These are phyloP conservation scores for Diplodus sargus DNA, from an alignment of 2,797 vertebrate genomes.

Conservation along the genomic window DNA sequence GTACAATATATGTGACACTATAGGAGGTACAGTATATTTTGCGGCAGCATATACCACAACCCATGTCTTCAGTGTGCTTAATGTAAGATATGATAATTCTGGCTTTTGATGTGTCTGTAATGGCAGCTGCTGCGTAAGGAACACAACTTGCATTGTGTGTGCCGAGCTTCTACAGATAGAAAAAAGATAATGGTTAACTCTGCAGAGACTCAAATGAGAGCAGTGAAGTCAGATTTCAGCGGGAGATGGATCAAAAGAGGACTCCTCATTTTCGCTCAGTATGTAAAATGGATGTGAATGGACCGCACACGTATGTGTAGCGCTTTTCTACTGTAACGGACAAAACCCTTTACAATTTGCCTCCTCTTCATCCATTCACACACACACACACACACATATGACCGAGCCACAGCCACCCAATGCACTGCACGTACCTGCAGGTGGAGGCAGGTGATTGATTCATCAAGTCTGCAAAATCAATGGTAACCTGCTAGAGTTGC, in stretches of 20 bases:
- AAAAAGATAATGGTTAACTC: constrained; percentile 56
- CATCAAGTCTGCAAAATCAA: constrained; percentile 71
- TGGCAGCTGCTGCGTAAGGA: constrained; percentile 25
- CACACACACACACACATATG: background rate
- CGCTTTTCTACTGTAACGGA: background rate
- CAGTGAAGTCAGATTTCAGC: constrained; percentile 53
- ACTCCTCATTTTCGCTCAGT: constrained; percentile 43
- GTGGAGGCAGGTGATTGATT: constrained; percentile 75
- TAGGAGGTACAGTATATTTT: background rate
- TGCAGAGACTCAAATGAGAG: constrained; percentile 50
- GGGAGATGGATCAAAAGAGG: constrained; percentile 40
- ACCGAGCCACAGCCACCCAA: background rate
- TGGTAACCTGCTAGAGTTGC: constrained; percentile 64
- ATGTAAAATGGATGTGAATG: constrained; percentile 24
- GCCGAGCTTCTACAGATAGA: constrained; percentile 54
- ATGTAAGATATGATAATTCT: constrained; percentile 32
- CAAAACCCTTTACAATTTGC: background rate
- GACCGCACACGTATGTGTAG: background rate
- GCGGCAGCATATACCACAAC: constrained; percentile 11
- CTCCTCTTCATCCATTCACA: background rate
- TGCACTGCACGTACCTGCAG: constrained; percentile 53
- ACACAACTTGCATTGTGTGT: constrained; percentile 21
- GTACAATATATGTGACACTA: background rate
- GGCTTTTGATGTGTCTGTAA: constrained; percentile 34
- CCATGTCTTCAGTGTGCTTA: constrained; percentile 6